phyloP scores from a whole-genome alignment of 2,797 vertebrate genomes.

The Chelmon rostratus region DNA sequence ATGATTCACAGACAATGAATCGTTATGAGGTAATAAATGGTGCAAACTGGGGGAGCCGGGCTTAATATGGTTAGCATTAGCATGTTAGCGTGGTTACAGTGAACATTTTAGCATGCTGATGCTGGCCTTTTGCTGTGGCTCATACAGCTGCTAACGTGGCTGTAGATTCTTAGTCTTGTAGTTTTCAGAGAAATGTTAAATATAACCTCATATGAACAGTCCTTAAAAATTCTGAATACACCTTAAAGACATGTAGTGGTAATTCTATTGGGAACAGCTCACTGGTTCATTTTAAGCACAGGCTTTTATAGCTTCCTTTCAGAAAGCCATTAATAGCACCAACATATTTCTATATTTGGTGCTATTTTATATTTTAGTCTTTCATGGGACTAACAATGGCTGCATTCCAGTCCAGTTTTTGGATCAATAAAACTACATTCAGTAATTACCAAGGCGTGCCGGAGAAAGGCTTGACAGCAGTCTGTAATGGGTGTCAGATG shows the following conservation, averaged over 20 bases:
- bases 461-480: conserved; percentile 9
- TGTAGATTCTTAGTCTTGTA: neutral
- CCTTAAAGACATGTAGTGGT: neutral
- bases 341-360: neutral
- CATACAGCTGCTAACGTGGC: neutral
- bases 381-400: neutral
- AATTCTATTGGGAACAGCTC: neutral
- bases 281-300: neutral
- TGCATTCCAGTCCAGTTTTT: conserved; percentile 10
- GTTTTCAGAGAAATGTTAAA: no score
- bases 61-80: neutral
- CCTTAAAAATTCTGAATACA: neutral
- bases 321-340: neutral
- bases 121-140: neutral
- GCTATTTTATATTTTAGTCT: conserved; percentile 3
- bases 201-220: neutral
- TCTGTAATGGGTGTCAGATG: conserved; percentile 27
- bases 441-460: neutral
- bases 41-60: no score
- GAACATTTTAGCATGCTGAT: neutral
- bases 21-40: no score
- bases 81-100: neutral
- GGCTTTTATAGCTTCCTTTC: neutral
- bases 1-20: neutral
- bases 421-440: neutral